Evolutionary conservation across 2,888 invertebrate genomes (phyloP), one percentile per base, ranked within the genome.

Genomic region (Caenorhabditis auriculariae): DNA sequence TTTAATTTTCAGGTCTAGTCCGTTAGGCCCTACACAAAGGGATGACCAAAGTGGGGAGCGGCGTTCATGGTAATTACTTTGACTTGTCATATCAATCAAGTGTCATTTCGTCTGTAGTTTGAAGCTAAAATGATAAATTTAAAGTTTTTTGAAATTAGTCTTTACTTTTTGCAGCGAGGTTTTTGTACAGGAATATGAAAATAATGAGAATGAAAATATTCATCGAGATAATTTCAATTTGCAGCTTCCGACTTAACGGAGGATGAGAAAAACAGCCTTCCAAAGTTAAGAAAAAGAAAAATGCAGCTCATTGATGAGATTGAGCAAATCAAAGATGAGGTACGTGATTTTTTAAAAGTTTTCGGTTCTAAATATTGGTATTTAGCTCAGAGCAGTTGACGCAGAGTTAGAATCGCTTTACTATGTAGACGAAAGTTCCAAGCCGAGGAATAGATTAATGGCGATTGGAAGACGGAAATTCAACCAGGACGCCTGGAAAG

Each of bases 271-370:
- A 47, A 47, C 28, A 58, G 64, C 46, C 54, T 72, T 15, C 63
- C 69, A 26, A 56, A 59, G 15, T 46, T 71, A 7, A 56, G 73
- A 9, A 73, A 73, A 35, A 46, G 73, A 38, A 73, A 73, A 47
- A 64, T 66, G 39, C 69, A 73, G 27, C 53, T 73, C n/a, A 45
- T 69, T 23, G 60, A 64, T 41, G 73, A 73, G 47, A 73, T 73
- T 38, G 67, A 66, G 39, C 60, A 60, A 28, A 57, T 72, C 23
- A 64, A 65, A 37, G 62, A 65, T 49, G 70, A 72, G 60, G 65
- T 70, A 19, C 5, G 48, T 39, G 23, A 24, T 21, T 44, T 26
- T 17, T 44, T 26, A 26, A 6, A 26, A 9, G 27, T 24, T 5
- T 44, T 44, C 7, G 27, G 23, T 15, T 44, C 12, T 44, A 9